Percentiles rank a stretch among this genome's conserved stretches.
These are phyloP conservation scores for Octomys mimax DNA, from an alignment of 2,797 vertebrate species.

Conservation along the genomic window DNA sequence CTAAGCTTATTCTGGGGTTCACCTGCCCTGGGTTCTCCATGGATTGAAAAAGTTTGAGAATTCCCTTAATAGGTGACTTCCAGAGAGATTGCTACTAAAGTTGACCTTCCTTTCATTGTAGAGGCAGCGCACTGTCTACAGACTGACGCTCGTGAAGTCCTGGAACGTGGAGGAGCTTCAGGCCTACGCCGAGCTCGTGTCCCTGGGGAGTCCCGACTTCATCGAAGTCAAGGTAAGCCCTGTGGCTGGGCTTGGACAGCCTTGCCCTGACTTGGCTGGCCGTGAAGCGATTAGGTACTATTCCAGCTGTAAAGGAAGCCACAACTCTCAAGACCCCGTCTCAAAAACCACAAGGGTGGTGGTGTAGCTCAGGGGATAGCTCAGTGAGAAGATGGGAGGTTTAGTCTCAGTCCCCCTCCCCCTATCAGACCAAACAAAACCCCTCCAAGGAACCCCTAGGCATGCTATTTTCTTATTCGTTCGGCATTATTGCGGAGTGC, in stretches of 20 bases:
- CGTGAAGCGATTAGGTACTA: rapidly evolving
- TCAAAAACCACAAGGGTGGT: neutral
- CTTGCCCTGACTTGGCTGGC: neutral
- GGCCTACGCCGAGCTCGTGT: constrained; percentile 94
- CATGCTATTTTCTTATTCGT: neutral
- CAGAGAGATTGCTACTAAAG: neutral
- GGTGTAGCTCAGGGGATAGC: neutral
- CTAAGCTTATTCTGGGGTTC: neutral
- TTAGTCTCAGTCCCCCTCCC: neutral
- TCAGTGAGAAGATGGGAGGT: neutral
- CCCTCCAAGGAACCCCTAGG: neutral
- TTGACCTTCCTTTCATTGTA: constrained; percentile 79
- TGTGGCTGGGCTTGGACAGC: neutral
- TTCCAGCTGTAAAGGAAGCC: neutral
- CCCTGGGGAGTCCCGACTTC: constrained; percentile 95
- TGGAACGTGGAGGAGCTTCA: constrained; percentile 98
- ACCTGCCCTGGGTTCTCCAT: neutral
- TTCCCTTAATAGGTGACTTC: neutral
- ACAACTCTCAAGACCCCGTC: neutral
- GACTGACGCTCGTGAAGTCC: constrained; percentile 96
- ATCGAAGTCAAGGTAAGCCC: constrained; percentile 96
- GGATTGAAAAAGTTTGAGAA: neutral
- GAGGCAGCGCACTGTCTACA: constrained; percentile 97
- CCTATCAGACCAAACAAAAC: neutral
- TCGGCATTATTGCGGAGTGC: neutral